phyloP scores from a whole-genome alignment of 1,140 invertebrate genomes.

The Bradysia coprophila region DNA sequence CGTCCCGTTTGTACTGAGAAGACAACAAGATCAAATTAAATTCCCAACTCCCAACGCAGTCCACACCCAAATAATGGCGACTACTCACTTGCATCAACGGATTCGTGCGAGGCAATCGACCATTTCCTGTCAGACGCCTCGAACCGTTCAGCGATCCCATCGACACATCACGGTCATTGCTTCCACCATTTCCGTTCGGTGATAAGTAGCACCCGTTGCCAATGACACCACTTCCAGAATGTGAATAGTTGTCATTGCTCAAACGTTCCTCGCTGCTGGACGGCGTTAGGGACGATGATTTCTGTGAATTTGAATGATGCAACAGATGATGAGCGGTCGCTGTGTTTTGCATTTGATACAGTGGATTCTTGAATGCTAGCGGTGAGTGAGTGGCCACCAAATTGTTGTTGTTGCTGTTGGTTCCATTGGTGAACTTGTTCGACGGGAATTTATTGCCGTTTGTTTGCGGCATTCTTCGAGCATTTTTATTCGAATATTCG shows the following conservation, averaged over 20 bases:
- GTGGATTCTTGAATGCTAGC: constrained; percentile 71
- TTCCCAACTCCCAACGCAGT: background rate
- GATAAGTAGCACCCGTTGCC: background rate
- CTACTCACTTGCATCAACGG: constrained; percentile 15
- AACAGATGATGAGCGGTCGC: constrained; percentile 8
- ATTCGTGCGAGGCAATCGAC: constrained; percentile 29
- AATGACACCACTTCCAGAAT: background rate
- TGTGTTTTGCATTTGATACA: constrained; percentile 51
- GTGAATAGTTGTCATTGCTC: constrained; percentile 4
- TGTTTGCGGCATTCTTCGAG: background rate
- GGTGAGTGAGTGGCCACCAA: constrained; percentile 31
- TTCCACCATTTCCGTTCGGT: background rate
- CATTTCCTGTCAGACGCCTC: constrained; percentile 11
- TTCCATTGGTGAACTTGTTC: background rate
- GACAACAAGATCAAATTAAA: background rate
- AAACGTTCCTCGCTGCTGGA: constrained; percentile 23
- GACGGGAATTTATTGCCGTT: background rate
- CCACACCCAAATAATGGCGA: background rate
- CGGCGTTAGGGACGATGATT: constrained; percentile 14
- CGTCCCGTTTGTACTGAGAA: constrained; percentile 14
- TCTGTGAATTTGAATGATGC: constrained; percentile 13
- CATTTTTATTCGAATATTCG: background rate
- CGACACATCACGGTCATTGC: background rate
- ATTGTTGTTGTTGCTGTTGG: constrained; percentile 6
- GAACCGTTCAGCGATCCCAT: background rate